Evolutionary conservation across 1,140 invertebrate genomes (phyloP).

Genomic region (Euura saliciscinereae): DNA sequence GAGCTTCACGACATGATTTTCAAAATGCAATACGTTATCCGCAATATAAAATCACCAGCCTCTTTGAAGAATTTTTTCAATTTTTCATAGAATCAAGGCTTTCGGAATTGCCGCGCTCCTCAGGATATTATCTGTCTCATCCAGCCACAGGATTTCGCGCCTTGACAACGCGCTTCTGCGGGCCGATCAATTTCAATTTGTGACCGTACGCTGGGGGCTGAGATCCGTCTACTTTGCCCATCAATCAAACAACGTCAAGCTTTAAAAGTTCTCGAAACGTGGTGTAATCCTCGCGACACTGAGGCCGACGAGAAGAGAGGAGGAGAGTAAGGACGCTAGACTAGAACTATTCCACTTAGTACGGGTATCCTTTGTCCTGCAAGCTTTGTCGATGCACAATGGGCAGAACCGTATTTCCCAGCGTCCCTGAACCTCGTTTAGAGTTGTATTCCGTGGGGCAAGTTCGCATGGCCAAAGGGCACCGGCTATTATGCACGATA

Average conservation of each 20-base stretch:
- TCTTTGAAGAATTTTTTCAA: no score
- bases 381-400: neutral
- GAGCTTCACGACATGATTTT: no score
- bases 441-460: neutral
- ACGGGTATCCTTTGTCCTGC: neutral
- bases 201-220: no score
- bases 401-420: neutral
- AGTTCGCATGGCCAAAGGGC: neutral
- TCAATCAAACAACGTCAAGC: neutral
- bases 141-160: no score
- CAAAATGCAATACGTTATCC: no score
- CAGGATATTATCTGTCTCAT: no score
- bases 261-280: neutral
- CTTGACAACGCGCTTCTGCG: no score
- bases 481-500: neutral
- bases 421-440: neutral
- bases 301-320: neutral
- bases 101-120: no score
- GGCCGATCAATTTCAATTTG: no score
- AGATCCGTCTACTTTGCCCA: neutral
- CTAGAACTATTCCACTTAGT: slow-evolving; percentile 2
- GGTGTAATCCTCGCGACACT: neutral
- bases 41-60: no score
- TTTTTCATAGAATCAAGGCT: no score
- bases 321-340: neutral